phyloP scores from a whole-genome alignment of 2,797 vertebrate genomes.

The Chaunax sp. region DNA sequence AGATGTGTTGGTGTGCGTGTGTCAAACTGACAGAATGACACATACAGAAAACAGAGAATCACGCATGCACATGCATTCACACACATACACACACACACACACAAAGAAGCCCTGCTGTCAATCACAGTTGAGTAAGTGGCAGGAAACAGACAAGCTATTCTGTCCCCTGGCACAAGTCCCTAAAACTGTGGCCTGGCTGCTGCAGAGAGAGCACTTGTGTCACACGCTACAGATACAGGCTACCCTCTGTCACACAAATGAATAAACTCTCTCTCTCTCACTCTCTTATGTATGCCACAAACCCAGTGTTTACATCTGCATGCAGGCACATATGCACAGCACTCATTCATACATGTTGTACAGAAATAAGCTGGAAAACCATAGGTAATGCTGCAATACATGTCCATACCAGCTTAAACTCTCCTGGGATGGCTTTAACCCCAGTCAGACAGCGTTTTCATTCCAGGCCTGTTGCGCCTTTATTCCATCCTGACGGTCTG shows the following conservation, averaged over 20 bases:
- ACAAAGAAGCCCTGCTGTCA: conserved; percentile 70
- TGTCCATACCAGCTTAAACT: background rate
- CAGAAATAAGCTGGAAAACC: conserved; percentile 8
- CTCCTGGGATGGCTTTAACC: background rate
- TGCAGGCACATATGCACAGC: conserved; percentile 3
- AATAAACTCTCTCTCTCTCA: conserved; percentile 37
- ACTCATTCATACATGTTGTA: conserved; percentile 15
- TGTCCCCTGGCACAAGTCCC: conserved; percentile 65
- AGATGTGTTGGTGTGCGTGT: conserved; percentile 34
- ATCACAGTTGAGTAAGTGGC: conserved; percentile 58
- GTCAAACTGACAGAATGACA: conserved; percentile 51
- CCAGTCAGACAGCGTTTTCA: too few species aligned
- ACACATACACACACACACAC: conserved; percentile 21
- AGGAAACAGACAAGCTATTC: conserved; percentile 75
- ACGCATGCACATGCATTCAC: background rate
- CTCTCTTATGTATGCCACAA: conserved; percentile 32
- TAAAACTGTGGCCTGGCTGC: conserved; percentile 57
- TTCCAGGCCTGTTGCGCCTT: too few species aligned
- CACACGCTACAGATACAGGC: conserved; percentile 78
- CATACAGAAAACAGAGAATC: conserved; percentile 23
- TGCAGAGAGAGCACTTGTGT: conserved; percentile 75
- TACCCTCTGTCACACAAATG: conserved; percentile 71
- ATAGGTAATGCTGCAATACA: too few species aligned
- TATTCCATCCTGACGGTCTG: too few species aligned
- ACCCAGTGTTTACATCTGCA: conserved; percentile 38